Conservation (phyloP, 2,888 invertebrate species). For the Metopia argyrocephala region DNA sequence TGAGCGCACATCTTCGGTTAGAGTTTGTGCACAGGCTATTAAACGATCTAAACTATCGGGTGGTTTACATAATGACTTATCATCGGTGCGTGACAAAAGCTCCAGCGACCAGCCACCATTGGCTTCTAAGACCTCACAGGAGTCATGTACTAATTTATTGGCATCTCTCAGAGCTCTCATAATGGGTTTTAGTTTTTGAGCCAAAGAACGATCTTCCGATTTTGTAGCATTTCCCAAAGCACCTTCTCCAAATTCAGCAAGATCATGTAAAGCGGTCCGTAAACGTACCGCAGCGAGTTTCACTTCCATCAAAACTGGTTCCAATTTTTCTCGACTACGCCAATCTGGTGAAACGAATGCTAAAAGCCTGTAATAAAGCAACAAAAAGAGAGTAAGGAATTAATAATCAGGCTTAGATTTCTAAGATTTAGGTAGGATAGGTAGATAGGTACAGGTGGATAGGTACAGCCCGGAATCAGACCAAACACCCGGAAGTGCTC, state of each 20-base stretch:
- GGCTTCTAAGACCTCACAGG: slow-evolving; percentile 85
- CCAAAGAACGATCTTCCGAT: slow-evolving; percentile 88
- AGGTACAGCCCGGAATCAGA: no score
- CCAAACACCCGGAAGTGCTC: no score
- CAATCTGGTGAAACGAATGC: slow-evolving; percentile 90
- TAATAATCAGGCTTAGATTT: no score
- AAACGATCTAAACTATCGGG: slow-evolving; percentile 93
- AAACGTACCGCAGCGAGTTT: slow-evolving; percentile 88
- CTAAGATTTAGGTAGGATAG: no score
- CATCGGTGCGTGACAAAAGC: slow-evolving; percentile 80
- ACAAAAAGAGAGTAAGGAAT: not conserved
- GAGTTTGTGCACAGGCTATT: slow-evolving; percentile 90
- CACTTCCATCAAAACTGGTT: slow-evolving; percentile 89
- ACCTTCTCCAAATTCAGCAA: slow-evolving; percentile 93
- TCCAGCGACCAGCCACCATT: slow-evolving; percentile 90
- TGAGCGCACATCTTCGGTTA: slow-evolving; percentile 93
- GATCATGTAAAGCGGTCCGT: slow-evolving; percentile 89
- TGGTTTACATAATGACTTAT: slow-evolving; percentile 77
- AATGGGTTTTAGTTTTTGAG: slow-evolving; percentile 86
- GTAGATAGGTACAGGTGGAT: no score
- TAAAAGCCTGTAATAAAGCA: slow-evolving; percentile 79
- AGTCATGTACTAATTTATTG: slow-evolving; percentile 88
- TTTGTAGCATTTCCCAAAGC: slow-evolving; percentile 91
- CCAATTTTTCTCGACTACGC: slow-evolving; percentile 88
- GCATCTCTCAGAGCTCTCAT: slow-evolving; percentile 89